Evolutionary conservation across 2,888 invertebrate genomes (phyloP).

Genomic region (Tuberolachnus salignus): DNA sequence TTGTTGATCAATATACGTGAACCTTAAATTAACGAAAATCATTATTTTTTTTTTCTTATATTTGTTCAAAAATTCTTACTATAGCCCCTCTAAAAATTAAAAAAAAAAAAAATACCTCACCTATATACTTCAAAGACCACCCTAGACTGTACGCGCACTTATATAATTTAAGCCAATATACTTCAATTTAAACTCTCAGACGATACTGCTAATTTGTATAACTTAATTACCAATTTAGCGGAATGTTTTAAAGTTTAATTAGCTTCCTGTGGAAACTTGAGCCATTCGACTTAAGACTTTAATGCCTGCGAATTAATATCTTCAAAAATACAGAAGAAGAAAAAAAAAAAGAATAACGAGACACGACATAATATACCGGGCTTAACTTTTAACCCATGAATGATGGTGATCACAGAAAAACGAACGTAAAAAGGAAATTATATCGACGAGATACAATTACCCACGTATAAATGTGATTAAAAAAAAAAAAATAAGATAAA

Average conservation of each 20-base stretch:
- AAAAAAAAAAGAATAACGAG: not conserved
- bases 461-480: not conserved
- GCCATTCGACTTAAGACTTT: conserved; percentile 19
- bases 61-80: too few species aligned
- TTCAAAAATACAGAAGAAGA: not conserved
- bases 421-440: conserved; percentile 17
- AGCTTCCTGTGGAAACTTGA: conserved; percentile 9
- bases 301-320: conserved; percentile 46
- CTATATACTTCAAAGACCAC: too few species aligned
- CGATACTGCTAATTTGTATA: conserved; percentile 1
- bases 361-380: not conserved
- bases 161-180: conserved; percentile 25
- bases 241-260: conserved; percentile 30
- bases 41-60: too few species aligned
- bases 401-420: not conserved
- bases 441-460: not conserved
- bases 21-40: too few species aligned
- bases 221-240: conserved; percentile 20
- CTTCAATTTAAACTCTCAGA: conserved; percentile 10
- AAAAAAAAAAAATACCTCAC: too few species aligned
- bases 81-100: too few species aligned
- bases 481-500: not conserved
- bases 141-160: not conserved
- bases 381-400: not conserved
- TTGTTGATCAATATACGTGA: too few species aligned